Evolutionary conservation across 2,888 invertebrate genomes (phyloP), one percentile per base, ranked within the genome.

Genomic region (Plusia festucae): DNA sequence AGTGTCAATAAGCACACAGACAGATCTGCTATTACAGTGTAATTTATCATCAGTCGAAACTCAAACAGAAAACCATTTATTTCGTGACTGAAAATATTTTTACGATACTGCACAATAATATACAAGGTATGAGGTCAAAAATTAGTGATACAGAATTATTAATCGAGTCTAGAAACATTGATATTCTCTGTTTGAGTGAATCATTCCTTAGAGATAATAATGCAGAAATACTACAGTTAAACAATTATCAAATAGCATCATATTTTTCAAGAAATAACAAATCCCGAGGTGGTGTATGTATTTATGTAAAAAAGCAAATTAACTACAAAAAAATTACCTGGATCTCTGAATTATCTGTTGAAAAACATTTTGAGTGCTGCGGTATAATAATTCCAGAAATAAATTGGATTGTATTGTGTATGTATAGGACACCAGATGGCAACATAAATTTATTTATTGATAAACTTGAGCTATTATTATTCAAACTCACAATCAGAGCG

Each of bases 271-370:
- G 51, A 51, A 18, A 46, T 4, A n/a, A 75, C 60, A 16, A 27
- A 20, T 0, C 53, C 63, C 8, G 76, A 72, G 24, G 67, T 72
- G 55, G 62, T 62, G 11, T 54, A 54, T 54, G 18, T 20, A 34
- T 54, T 30, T 34, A 34, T 20, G 32, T 54, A 54, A 34, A 20
- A n/a, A 15, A 11, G 34, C 5, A 11, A 3, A 6, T 40, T 5
- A 32, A 9, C 11, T 20, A 22, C 34, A 13, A 34, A 34, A 54
- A 54, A 54, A 40, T 34, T 30, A 18, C 18, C 4, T 54, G 54
- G 54, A 34, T 54, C 13, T 34, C 54, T 20, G 34, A 54, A 22
- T 1, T 54, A 34, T 54, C 54, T 0, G 20, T 54, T 20, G 54
- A 54, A 54, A 34, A 0, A 0, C 34, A 54, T 8, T 54, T 54